phyloP scores from a whole-genome alignment of 2,888 invertebrate species.

The Zhuqinia jingwanae region DNA sequence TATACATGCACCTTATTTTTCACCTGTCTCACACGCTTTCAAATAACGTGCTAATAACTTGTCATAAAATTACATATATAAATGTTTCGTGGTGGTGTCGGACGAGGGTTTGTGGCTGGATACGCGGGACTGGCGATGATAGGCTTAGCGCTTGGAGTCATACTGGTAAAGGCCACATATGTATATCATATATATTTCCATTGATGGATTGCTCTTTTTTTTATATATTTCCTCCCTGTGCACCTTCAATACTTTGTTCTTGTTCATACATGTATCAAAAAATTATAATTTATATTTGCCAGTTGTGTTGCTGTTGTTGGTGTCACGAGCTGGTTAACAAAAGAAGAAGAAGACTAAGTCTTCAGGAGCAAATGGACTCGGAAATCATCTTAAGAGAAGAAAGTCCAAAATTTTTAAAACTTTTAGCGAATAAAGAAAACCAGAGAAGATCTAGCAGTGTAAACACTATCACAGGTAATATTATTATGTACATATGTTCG shows the following conservation, averaged over 20 bases:
- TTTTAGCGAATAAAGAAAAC: conserved; percentile 75
- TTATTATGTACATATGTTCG: not conserved
- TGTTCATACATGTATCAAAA: conserved; percentile 6
- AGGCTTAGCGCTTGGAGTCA: conserved; percentile 57
- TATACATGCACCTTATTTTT: conserved; percentile 9
- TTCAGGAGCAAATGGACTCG: conserved; percentile 70
- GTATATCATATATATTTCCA: no score
- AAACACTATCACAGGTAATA: conserved; percentile 42
- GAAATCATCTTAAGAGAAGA: conserved; percentile 69
- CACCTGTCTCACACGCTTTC: conserved; percentile 5
- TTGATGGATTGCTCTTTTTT: not conserved
- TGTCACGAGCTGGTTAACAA: conserved; percentile 67
- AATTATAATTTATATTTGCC: conserved; percentile 2
- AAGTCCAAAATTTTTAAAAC: conserved; percentile 75
- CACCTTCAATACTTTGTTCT: not conserved
- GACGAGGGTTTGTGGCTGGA: conserved; percentile 74
- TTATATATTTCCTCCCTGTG: not conserved
- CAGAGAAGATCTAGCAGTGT: conserved; percentile 66
- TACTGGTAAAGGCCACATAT: conserved; percentile 60
- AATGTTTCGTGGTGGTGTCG: conserved; percentile 73
- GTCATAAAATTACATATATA: conserved; percentile 13
- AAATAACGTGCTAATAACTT: not conserved
- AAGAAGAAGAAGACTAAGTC: conserved; percentile 65
- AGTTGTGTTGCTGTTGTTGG: conserved; percentile 74
- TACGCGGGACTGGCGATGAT: conserved; percentile 74